These are phyloP conservation scores for Halichondria panicea DNA, from an alignment of 37 sponge, comb jelly and placozoan genomes.

Conservation along the genomic window DNA sequence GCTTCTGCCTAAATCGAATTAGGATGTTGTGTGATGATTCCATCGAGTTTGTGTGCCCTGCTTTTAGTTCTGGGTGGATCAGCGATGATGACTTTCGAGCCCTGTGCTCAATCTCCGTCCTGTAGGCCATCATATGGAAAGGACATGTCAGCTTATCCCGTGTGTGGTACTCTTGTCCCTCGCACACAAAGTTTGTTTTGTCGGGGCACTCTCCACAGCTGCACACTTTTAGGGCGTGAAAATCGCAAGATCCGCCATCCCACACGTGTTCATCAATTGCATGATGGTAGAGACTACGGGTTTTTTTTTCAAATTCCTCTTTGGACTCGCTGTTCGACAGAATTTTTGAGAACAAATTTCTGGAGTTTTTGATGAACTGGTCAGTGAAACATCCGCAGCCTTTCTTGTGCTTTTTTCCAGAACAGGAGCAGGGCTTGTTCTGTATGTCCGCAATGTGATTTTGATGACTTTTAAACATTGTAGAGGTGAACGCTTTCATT, in stretches of 20 bases:
- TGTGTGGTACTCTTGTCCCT: slow-evolving; percentile 16
- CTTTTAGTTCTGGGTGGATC: too few species aligned
- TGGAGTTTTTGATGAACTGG: slow-evolving; percentile 3
- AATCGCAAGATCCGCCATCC: slow-evolving; percentile 36
- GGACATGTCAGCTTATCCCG: slow-evolving; percentile 17
- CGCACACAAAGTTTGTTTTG: slow-evolving; percentile 9
- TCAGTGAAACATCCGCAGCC: slow-evolving; percentile 51
- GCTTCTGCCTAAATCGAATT: too few species aligned
- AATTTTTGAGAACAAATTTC: slow-evolving; percentile 11
- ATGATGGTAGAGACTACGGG: slow-evolving; percentile 26
- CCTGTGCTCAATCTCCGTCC: slow-evolving; percentile 30
- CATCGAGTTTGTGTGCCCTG: slow-evolving; percentile 20
- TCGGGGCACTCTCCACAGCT: slow-evolving; percentile 25
- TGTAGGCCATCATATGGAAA: slow-evolving; percentile 28
- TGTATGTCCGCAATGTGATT: slow-evolving; percentile 14
- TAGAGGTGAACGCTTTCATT: slow-evolving; percentile 18
- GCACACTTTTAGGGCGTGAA: slow-evolving; percentile 22
- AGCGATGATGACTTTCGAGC: background rate
- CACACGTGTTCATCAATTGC: slow-evolving; percentile 33
- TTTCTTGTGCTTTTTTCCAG: slow-evolving; percentile 7
- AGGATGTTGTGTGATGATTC: slow-evolving; percentile 39
- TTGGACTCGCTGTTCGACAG: background rate
- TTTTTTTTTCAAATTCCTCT: slow-evolving; percentile 10
- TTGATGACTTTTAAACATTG: background rate
- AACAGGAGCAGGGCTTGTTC: slow-evolving; percentile 9